phyloP scores from a whole-genome alignment of 2,888 invertebrate genomes.

The Rhagium mordax region DNA sequence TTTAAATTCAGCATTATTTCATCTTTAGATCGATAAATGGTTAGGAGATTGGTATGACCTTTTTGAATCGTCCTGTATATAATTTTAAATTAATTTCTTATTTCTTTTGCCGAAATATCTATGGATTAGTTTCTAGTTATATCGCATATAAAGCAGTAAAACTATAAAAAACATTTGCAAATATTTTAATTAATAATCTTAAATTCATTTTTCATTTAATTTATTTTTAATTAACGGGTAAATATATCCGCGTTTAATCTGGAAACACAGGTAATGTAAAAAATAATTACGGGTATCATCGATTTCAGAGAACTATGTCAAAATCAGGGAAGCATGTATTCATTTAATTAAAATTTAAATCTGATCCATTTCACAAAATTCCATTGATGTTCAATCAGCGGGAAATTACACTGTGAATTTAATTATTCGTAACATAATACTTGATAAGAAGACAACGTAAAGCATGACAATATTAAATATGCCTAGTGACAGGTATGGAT shows the following conservation, averaged over 20 bases:
- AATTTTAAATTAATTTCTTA: too few relatives aligned
- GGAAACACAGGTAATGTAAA: constrained; percentile 3
- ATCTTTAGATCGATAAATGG: too few relatives aligned
- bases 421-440: constrained; percentile 7
- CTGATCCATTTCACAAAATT: constrained; percentile 8
- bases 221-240: constrained; percentile 19
- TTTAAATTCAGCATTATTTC: too few relatives aligned
- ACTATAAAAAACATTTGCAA: too few relatives aligned
- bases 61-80: too few relatives aligned
- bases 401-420: constrained; percentile 5
- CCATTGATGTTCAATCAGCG: constrained; percentile 6
- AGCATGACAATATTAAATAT: background rate
- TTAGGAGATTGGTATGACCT: too few relatives aligned
- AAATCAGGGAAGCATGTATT: constrained; percentile 5
- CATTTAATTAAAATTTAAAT: constrained; percentile 23
- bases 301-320: constrained; percentile 12
- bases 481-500: too few relatives aligned
- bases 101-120: too few relatives aligned
- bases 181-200: background rate
- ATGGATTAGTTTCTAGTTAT: too few relatives aligned
- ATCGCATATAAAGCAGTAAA: too few relatives aligned
- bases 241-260: constrained; percentile 4
- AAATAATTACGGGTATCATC: background rate
- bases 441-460: background rate
- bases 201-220: constrained; percentile 1